phyloP scores from a whole-genome alignment of 1,140 invertebrate genomes.

The Zaprionus kolodkinae region DNA sequence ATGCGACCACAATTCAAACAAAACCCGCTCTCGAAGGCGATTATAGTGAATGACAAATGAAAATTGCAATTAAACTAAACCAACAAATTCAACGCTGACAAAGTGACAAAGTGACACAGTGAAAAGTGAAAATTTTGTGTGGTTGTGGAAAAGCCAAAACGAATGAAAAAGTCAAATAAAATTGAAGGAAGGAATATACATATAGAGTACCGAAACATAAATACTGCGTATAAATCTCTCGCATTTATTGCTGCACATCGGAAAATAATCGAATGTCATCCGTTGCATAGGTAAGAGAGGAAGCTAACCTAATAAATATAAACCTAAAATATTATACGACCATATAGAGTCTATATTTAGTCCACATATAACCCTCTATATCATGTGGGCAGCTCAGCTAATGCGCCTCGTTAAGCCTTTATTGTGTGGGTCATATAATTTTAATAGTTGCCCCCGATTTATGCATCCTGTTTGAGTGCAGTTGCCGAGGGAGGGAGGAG shows the following conservation, averaged over 20 bases:
- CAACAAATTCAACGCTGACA: conserved; percentile 49
- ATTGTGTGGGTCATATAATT: conserved; percentile 22
- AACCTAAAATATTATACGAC: not conserved
- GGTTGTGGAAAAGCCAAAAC: conserved; percentile 19
- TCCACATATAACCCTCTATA: not conserved
- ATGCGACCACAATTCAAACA: conserved; percentile 51
- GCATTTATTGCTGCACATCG: not conserved
- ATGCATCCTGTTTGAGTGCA: not conserved
- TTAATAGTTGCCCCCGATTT: conserved; percentile 14
- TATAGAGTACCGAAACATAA: not conserved
- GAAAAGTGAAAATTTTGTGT: not conserved
- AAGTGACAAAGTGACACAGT: conserved; percentile 29
- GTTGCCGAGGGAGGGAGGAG: not conserved
- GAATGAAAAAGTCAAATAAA: not conserved
- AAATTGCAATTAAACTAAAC: conserved; percentile 67
- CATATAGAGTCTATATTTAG: not conserved
- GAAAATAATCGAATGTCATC: conserved; percentile 1
- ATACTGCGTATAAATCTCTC: conserved; percentile 9
- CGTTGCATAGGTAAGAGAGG: not conserved
- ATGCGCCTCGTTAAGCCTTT: conserved; percentile 9
- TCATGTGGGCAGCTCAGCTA: not conserved
- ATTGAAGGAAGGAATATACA: not conserved
- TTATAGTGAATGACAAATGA: conserved; percentile 22
- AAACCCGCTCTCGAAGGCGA: conserved; percentile 20
- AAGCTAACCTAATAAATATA: not conserved